phyloP scores from a whole-genome alignment of 1,140 invertebrate genomes.

The Papilio machaon region DNA sequence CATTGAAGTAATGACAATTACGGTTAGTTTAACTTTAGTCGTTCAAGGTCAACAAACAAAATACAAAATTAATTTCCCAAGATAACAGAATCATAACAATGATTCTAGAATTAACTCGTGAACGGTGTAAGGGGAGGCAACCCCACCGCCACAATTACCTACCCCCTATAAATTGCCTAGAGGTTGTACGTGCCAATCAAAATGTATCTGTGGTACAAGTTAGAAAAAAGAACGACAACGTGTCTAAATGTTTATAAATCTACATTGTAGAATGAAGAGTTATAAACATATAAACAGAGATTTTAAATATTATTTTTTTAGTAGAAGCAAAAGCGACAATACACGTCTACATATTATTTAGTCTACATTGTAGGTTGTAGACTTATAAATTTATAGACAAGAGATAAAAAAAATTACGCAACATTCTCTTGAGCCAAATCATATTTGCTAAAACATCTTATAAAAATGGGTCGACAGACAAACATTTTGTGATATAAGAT shows the following conservation, averaged over 20 bases:
- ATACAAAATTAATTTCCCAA: not conserved
- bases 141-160: not conserved
- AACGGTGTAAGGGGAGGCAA: not conserved
- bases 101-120: constrained; percentile 6
- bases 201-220: not conserved
- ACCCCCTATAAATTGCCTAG: not conserved
- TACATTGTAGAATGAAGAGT: not conserved
- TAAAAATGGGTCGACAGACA: too few species aligned
- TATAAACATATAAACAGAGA: not conserved
- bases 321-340: too few species aligned
- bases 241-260: not conserved
- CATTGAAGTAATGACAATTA: not conserved
- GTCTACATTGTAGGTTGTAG: too few species aligned
- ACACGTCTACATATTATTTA: too few species aligned
- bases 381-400: too few species aligned
- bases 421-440: too few species aligned
- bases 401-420: too few species aligned
- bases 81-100: not conserved
- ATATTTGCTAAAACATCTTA: too few species aligned
- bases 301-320: too few species aligned
- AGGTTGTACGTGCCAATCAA: constrained; percentile 4
- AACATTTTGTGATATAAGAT: too few species aligned
- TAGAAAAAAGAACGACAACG: not conserved
- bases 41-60: not conserved
- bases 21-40: not conserved